Percentiles rank a stretch among this genome's conserved stretches.
Conservation (phyloP, 2,113 vertebrate genomes). For the Condylura cristata region DNA sequence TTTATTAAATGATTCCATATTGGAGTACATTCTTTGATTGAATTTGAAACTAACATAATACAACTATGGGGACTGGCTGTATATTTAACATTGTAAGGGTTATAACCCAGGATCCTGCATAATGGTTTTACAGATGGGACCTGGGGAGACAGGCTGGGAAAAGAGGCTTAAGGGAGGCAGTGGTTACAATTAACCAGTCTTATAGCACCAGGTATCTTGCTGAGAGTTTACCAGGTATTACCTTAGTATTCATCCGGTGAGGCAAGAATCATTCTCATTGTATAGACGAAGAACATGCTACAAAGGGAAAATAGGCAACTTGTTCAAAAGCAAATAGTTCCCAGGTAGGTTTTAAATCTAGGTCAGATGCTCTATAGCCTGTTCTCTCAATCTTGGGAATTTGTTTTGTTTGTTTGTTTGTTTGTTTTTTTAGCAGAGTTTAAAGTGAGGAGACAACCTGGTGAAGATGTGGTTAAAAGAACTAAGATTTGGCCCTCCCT, state of each 20-base stretch:
- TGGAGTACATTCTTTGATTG: conserved; percentile 42
- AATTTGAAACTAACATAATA: conserved; percentile 29
- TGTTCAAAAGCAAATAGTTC: not conserved
- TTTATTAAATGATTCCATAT: conserved; percentile 58
- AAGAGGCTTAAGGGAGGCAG: not conserved
- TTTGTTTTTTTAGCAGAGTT: not conserved
- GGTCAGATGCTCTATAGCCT: not conserved
- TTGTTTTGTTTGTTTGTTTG: too few relatives aligned
- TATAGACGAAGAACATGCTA: not conserved
- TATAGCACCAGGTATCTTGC: not conserved
- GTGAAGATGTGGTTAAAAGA: not conserved
- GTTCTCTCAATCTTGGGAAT: not conserved
- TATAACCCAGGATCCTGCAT: not conserved
- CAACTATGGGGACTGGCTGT: not conserved
- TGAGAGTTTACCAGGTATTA: not conserved
- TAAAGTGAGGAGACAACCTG: not conserved
- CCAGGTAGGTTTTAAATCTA: not conserved
- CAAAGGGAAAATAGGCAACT: not conserved
- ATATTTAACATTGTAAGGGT: not conserved
- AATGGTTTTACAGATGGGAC: not conserved
- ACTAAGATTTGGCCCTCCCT: not conserved
- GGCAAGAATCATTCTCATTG: not conserved
- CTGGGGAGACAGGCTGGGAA: not conserved
- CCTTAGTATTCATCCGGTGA: not conserved
- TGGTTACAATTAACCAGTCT: not conserved